A percentile compares a stretch with the other conserved stretches of the same genome.
phyloP scores from a whole-genome alignment of 2,113 vertebrate genomes.

The Cygnus buccinator region DNA sequence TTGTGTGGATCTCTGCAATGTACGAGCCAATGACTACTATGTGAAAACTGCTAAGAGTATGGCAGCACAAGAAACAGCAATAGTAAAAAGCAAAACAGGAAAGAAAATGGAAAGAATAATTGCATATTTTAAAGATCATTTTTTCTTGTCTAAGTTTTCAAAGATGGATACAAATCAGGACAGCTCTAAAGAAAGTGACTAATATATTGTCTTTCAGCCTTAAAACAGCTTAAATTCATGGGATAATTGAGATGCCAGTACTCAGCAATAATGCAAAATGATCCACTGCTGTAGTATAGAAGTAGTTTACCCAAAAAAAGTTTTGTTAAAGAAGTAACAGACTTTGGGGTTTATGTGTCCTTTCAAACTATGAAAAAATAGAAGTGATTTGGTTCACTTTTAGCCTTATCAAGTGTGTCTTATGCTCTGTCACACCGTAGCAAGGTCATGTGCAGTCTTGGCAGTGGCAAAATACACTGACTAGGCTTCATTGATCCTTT shows the following conservation, averaged over 20 bases:
- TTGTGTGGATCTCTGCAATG: neutral
- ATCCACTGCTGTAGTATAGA: neutral
- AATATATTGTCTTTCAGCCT: neutral
- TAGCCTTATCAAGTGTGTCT: neutral
- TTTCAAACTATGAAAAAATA: neutral
- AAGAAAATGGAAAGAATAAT: neutral
- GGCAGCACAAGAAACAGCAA: neutral
- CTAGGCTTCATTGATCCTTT: neutral
- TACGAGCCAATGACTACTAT: accelerated
- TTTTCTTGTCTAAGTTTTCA: neutral
- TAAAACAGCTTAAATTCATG: neutral
- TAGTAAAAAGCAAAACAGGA: neutral
- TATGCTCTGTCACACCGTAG: accelerated
- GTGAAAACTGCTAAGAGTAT: neutral
- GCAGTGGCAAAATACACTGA: neutral
- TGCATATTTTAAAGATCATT: neutral
- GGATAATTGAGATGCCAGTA: neutral
- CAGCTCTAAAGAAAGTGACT: neutral
- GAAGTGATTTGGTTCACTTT: neutral
- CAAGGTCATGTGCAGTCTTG: neutral
- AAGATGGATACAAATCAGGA: neutral
- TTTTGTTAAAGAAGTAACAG: neutral
- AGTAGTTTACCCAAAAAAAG: neutral
- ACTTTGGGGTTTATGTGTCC: neutral
- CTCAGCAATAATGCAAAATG: neutral